These are phyloP conservation scores for Perodicticus potto DNA, from an alignment of 2,797 vertebrate species.

Conservation along the genomic window DNA sequence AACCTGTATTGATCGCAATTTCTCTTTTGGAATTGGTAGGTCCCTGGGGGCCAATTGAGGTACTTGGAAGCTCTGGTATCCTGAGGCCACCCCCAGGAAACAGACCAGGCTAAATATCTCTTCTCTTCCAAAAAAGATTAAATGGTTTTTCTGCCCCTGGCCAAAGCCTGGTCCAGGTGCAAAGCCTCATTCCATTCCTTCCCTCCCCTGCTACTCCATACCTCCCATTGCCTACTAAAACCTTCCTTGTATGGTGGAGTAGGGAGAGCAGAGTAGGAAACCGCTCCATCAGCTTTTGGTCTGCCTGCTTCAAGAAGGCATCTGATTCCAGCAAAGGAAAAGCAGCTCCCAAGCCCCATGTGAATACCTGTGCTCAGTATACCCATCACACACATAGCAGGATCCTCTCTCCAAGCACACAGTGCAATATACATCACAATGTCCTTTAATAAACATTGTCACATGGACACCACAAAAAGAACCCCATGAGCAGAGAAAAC, in stretches of 20 bases:
- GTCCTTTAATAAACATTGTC: neutral
- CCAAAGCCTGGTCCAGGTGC: neutral
- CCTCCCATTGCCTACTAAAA: neutral
- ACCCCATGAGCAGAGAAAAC: neutral
- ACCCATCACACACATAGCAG: fast-evolving
- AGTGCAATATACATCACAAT: fast-evolving
- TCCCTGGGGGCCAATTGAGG: neutral
- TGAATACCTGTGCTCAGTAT: neutral
- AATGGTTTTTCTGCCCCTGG: neutral
- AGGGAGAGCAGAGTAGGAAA: neutral
- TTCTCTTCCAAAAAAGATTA: neutral
- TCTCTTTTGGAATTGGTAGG: constrained; percentile 83
- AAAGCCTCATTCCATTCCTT: neutral
- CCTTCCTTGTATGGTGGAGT: neutral
- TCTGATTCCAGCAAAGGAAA: neutral
- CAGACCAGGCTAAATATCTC: neutral
- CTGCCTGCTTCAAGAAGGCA: neutral
- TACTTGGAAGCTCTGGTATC: neutral
- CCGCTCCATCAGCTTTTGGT: neutral
- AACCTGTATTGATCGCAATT: constrained; percentile 88
- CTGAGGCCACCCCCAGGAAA: neutral
- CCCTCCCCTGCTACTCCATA: fast-evolving
- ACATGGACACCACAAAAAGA: neutral
- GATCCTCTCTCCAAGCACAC: neutral
- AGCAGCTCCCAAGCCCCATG: neutral